Percentiles rank a stretch among this genome's conserved stretches.
These are phyloP conservation scores for Promerops cafer DNA, from an alignment of 2,113 vertebrate species.

Conservation along the genomic window DNA sequence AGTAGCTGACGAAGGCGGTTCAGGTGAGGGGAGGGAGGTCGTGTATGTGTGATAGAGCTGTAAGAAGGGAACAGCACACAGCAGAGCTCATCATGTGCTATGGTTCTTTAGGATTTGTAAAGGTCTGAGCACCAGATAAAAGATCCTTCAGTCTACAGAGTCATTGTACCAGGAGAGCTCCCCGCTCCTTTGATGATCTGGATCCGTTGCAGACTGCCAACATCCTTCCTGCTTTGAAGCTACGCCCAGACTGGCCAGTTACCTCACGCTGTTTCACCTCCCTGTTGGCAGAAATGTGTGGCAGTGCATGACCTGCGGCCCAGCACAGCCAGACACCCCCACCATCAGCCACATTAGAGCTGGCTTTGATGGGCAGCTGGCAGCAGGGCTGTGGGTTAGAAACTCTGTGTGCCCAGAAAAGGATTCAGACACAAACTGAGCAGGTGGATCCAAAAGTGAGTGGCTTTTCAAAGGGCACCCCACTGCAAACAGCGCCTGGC, in stretches of 20 bases:
- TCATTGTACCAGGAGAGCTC: not conserved
- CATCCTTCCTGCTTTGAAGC: not conserved
- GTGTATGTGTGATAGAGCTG: not conserved
- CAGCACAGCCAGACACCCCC: not conserved
- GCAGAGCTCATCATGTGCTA: not conserved
- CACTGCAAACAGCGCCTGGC: not conserved
- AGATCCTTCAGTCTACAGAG: not conserved
- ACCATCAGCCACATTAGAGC: not conserved
- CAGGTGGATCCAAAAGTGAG: not conserved
- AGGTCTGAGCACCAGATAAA: not conserved
- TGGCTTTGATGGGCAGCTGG: not conserved
- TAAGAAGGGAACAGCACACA: not conserved
- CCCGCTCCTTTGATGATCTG: not conserved
- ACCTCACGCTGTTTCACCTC: not conserved
- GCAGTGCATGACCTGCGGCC: not conserved
- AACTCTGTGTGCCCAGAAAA: not conserved
- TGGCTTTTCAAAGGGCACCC: slow-evolving; percentile 16
- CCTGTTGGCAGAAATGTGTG: not conserved
- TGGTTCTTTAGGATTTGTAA: not conserved
- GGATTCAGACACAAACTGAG: not conserved
- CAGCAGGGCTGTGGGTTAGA: not conserved
- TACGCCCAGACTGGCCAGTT: not conserved
- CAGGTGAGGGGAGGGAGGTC: not conserved
- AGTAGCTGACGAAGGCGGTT: not conserved
- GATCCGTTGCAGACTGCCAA: rapidly evolving